Evolutionary conservation across 1,140 invertebrate genomes (phyloP), one percentile per base, ranked within the genome.

Genomic region (Brachionus paranguensis): DNA sequence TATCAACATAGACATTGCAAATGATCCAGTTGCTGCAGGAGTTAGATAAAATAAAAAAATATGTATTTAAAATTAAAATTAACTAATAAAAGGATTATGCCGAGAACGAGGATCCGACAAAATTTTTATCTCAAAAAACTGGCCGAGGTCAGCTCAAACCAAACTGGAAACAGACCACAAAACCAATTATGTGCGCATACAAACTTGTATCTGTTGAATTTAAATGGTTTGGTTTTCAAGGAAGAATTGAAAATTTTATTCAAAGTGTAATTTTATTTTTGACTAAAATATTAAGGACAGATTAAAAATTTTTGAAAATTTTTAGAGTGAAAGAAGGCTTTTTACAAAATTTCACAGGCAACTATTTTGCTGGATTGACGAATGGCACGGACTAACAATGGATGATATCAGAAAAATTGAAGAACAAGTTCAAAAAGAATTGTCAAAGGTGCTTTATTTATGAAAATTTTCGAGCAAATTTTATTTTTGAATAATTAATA

Each of bases 181-280:
- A 65, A 70, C 84, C 84, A 24, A 33, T 78, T 5, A 84, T 84
- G 84, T 98, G 96, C 20, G 96, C 95, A 89, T 99, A 99, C 90
- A 99, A 99, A 91, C 91, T 99, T 84, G 97, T 99, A 74, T 96
- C 95, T 70, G 94, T 95, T 84, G 95, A 99, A 90, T 99, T 99
- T 91, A 99, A 98, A 91, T 99, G 97, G 97, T 98, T 97, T 88
- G 97, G 97, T 47, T 90, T 99, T 33, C 97, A 99, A 91, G 94
- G 91, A 85, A 93, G 94, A 88, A 93, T 99, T 86, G 97, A 99
- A 91, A 94, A 92, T 88, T 96, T 97, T 89, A 88, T 89, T 72
- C 78, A 81, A 65, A 20, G 37, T 33, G 78, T 81, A 81, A 29
- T 84, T 87, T 37, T 17, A 55, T 10, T 20, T 74, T 74, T 17